Base-by-base conservation (phyloP, 2,797 vertebrate genomes). In the Coregonus suidteri region DNA sequence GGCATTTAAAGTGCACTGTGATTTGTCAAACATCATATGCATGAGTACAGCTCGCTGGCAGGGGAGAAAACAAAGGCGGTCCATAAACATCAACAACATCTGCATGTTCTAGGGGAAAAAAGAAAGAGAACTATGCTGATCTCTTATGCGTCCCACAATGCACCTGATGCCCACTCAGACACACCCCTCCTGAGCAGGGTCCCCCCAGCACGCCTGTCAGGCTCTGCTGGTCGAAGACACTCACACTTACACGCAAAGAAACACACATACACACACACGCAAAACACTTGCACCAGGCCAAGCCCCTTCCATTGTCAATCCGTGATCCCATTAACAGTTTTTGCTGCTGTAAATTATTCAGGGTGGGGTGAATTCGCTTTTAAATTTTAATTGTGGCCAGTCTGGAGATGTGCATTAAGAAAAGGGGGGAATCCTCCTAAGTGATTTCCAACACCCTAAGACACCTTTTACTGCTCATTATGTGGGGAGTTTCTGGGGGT, bases 321-420 rank as follows among this genome's bases (percentile, higher is more conserved):
- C 31, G 31, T 67, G 74, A 75, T 62, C 74, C 74, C 20, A 85
- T 88, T 86, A 88, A 86, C 76, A 79, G 80, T 81, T 85, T 89
- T 83, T 75, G 77, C 81, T 41, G 74, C 78, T 85, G 84, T 95
- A 86, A 95, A 95, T 94, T 93, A 94, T 95, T 81, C 80, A 95
- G 53, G n/a, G 52, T 90, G 86, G 88, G 80, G 75, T 82, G 87
- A 90, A 92, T 89, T 89, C 90, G 88, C 84, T 90, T 88, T 93
- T 83, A 92, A 94, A 93, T 91, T 94, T 93, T 94, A 94, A 94
- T 94, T 93, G 91, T 91, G 89, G 83, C 86, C 87, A 81, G 88
- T 90, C 91, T 91, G 90, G 76, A 82, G 83, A 85, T 75, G 85
- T 90, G 90, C 94, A 93, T 94, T 93, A 92, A 91, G 81, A 73